Conservation (phyloP, 2,797 vertebrate genomes). For the Phrynocephalus guinanensis region DNA sequence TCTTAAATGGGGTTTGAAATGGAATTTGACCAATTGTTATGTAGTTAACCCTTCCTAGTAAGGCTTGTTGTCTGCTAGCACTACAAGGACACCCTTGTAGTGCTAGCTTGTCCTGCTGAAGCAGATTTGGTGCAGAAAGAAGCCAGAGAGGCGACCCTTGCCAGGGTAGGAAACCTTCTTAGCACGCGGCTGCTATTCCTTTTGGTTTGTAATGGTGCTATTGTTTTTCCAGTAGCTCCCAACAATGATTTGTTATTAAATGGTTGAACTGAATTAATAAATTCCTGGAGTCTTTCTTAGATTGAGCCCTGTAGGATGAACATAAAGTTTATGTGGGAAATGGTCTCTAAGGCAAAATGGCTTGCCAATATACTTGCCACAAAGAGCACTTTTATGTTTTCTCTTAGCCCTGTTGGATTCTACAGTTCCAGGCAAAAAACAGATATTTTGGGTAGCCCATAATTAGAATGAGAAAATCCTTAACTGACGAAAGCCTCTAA, state of each 20-base stretch:
- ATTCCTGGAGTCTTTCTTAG: neutral
- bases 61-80: neutral
- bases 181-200: no score
- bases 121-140: neutral
- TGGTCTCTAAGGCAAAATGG: neutral
- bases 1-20: no score
- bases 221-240: neutral
- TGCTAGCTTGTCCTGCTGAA: neutral
- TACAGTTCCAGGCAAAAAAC: neutral
- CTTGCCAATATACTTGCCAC: neutral
- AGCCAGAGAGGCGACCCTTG: neutral
- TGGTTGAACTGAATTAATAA: neutral
- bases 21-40: neutral
- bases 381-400: neutral
- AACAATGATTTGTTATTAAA: conserved; percentile 18
- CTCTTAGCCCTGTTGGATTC: neutral
- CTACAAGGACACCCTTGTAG: no score
- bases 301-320: neutral
- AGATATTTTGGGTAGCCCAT: no score
- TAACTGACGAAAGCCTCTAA: no score
- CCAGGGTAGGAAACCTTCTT: no score
- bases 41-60: neutral
- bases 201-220: neutral
- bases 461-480: no score
- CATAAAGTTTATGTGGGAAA: neutral